Conservation (phyloP, 2,113 vertebrate genomes). For the Calcarius ornatus region DNA sequence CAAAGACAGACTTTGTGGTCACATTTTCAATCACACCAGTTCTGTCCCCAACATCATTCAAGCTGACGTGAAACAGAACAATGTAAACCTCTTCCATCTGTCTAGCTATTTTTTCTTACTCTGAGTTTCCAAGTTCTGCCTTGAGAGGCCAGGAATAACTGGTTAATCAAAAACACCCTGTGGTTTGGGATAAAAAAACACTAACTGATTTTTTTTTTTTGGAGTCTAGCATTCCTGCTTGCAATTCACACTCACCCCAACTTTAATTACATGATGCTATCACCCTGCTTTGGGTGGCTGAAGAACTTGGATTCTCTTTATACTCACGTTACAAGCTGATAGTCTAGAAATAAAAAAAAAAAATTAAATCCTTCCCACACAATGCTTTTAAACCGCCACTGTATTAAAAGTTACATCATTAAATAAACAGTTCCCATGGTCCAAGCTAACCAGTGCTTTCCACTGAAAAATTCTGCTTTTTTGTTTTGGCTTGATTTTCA, state of each 20-base stretch:
- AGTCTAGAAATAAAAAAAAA: not conserved
- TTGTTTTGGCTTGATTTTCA: not conserved
- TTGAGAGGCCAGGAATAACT: constrained; percentile 34
- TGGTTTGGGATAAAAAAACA: not conserved
- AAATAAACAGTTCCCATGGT: not conserved
- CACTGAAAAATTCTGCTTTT: not conserved
- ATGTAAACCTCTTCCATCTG: not conserved
- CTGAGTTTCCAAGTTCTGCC: constrained; percentile 12
- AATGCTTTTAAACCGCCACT: not conserved
- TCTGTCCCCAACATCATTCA: not conserved
- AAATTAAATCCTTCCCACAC: not conserved
- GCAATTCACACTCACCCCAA: not conserved
- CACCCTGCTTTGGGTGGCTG: not conserved
- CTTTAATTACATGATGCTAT: not conserved
- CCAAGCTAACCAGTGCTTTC: not conserved
- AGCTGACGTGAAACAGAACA: constrained; percentile 9
- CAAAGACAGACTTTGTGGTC: not conserved
- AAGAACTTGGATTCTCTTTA: not conserved
- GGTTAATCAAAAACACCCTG: constrained; percentile 49
- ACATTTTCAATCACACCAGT: not conserved
- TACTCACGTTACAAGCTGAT: not conserved
- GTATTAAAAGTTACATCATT: not conserved
- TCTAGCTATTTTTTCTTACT: constrained; percentile 1
- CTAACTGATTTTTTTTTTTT: not conserved
- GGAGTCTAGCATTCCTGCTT: not conserved